These are phyloP conservation scores for Thymelicus sylvestris DNA, from an alignment of 2,888 invertebrate species.

Conservation along the genomic window DNA sequence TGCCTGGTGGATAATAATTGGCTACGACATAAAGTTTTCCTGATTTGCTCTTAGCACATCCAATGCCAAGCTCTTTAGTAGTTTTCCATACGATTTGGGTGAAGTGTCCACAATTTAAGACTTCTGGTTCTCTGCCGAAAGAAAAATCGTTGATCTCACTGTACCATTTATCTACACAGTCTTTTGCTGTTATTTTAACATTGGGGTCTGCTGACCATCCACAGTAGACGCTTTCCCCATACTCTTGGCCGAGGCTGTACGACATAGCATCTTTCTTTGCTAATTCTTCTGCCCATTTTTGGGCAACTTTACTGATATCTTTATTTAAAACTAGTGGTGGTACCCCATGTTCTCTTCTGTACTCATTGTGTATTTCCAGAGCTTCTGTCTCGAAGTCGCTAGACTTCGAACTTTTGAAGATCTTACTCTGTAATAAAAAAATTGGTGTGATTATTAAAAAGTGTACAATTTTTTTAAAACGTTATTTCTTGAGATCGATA, in stretches of 20 bases:
- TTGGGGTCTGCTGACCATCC: constrained; percentile 88
- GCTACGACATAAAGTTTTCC: constrained; percentile 94
- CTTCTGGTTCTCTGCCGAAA: constrained; percentile 87
- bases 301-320: constrained; percentile 86
- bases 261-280: constrained; percentile 86
- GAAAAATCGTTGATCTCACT: constrained; percentile 89
- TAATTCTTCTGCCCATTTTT: constrained; percentile 89
- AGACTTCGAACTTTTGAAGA: constrained; percentile 65
- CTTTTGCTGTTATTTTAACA: constrained; percentile 86
- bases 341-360: constrained; percentile 74
- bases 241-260: constrained; percentile 86
- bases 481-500: too few species aligned
- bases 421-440: constrained; percentile 68
- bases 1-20: constrained; percentile 93
- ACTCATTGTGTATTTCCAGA: constrained; percentile 73
- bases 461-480: too few species aligned
- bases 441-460: constrained; percentile 18
- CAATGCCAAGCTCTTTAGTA: constrained; percentile 90
- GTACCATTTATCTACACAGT: constrained; percentile 91
- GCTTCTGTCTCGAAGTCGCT: constrained; percentile 75
- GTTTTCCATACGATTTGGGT: constrained; percentile 94
- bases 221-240: constrained; percentile 89
- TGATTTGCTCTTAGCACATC: constrained; percentile 89
- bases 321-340: constrained; percentile 83
- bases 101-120: constrained; percentile 87